Evolutionary conservation across 2,797 vertebrate genomes (phyloP), one percentile per base, ranked within the genome.

Genomic region (Cyprinodon diabolis): DNA sequence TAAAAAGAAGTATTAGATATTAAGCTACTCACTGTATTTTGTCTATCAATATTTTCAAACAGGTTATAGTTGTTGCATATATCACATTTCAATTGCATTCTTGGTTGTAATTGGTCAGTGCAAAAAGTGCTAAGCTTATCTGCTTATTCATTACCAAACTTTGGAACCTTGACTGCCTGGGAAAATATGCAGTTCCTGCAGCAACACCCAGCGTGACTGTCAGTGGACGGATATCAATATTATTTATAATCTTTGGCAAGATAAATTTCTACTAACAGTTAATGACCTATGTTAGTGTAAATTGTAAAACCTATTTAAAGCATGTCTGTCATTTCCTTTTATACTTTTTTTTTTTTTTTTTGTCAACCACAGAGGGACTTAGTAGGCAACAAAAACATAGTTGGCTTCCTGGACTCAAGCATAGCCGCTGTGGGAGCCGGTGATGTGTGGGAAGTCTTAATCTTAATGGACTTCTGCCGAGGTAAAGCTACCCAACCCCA

Each of bases 371-470:
- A 99, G 98, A 93, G 95, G 86, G 98, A 99, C 86, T 93, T 99
- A 0, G 96, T 96, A 15, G 97, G 98, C 71, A 96, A 98, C 92
- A 98, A 96, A 95, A 98, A 99, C 93, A 99, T 99, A 8, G 98
- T 99, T 19, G 96, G 97, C 4, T 99, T 97, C 94, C 96, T 99
- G 72, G 98, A 99, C 88, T 99, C 98, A 84, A 98, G 97, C 81
- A 96, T 98, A 87, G 96, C 96, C 72, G 95, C 95, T 1, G 95
- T 99, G 2, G 97, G 97, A 91, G 96, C 96, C 0, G 97, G 97
- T 0, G 98, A 98, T 1, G 98, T 99, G 12, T 99, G 97, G 97
- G 98, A 99, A 82, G 97, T 99, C 78, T 94, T 99, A 80, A 99
- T 99, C 84, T 93, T 99, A 65, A 99, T 99, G 98, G 98, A 99